Conservation (phyloP, 2,113 vertebrate genomes). For the Vireo altiloquus region DNA sequence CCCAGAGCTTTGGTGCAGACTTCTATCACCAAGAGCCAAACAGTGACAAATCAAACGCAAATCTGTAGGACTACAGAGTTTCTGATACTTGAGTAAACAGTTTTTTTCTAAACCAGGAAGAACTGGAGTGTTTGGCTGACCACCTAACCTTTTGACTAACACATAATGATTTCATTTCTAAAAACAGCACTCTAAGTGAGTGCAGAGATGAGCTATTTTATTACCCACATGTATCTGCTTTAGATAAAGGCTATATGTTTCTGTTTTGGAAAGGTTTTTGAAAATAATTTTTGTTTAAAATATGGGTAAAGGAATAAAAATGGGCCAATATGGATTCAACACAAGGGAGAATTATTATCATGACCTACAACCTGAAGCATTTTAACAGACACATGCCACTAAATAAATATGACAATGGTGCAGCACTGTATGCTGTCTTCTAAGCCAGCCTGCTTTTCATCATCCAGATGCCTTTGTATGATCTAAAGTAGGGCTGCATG, state of each 20-base stretch:
- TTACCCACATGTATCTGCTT: not conserved
- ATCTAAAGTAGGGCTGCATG: not conserved
- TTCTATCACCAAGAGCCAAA: not conserved
- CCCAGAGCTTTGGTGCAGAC: not conserved
- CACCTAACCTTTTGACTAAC: not conserved
- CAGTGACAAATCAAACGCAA: not conserved
- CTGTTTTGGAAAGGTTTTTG: not conserved
- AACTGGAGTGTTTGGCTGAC: not conserved
- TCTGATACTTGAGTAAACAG: not conserved
- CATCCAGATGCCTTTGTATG: not conserved
- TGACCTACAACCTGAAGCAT: constrained; percentile 4
- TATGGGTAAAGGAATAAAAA: constrained; percentile 7
- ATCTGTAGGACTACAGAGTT: not conserved
- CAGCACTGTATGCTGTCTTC: not conserved
- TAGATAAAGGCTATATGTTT: constrained; percentile 1
- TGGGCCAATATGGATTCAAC: not conserved
- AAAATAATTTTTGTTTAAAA: constrained; percentile 19
- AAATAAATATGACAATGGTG: not conserved
- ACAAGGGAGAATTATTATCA: constrained; percentile 1
- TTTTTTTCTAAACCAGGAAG: not conserved
- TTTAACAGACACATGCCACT: not conserved
- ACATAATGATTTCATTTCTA: not conserved
- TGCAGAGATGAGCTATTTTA: not conserved
- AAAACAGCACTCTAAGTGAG: not conserved
- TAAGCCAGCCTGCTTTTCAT: not conserved